Evolutionary conservation across 2,888 invertebrate species (phyloP), one percentile per base, ranked within the genome.

Genomic region (Limnephilus lunatus): DNA sequence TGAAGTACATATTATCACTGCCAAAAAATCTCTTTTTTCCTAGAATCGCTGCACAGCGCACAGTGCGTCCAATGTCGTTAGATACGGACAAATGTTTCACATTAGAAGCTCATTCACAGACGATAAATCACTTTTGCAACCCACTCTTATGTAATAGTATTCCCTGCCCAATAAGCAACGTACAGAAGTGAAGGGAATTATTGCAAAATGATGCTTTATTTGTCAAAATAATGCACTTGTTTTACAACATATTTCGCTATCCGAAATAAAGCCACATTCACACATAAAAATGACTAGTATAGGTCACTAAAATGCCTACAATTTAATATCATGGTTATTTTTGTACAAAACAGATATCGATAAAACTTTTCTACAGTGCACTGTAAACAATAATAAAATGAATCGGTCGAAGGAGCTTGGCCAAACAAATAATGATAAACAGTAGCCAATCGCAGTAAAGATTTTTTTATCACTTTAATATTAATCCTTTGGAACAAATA

Each of bases 61-160:
- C 86, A 35, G 32, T 44, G 80, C 44, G 44, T 81, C 19, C 5
- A 81, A 92, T 80, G 80, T 80, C 68, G 86, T 93, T 92, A 85
- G 91, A 89, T 85, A 91, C 93, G 93, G 91, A 85, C 93, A 92
- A 93, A 90, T 93, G 92, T 93, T 91, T 91, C 93, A 81, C 90
- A 82, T 91, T 92, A 85, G 53, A 88, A 83, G 82, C 90, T 91
- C 92, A 92, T 93, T 91, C 89, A 48, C 81, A 68, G 53, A 90
- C 91, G 93, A 93, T 93, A 92, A 91, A 93, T 93, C 93, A 92
- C 91, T 68, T 89, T 31, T 19, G 19, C 48, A 48, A 44, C 82
- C 31, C 19, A 68, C 68, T n/a, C 25, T 68, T 68, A 19, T 4
- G 3, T 19, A 25, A 25, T 30, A 80, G 32, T 35, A 15, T 30